Evolutionary conservation across 1,140 invertebrate genomes (phyloP).

Genomic region (Harlomillsia oculata): DNA sequence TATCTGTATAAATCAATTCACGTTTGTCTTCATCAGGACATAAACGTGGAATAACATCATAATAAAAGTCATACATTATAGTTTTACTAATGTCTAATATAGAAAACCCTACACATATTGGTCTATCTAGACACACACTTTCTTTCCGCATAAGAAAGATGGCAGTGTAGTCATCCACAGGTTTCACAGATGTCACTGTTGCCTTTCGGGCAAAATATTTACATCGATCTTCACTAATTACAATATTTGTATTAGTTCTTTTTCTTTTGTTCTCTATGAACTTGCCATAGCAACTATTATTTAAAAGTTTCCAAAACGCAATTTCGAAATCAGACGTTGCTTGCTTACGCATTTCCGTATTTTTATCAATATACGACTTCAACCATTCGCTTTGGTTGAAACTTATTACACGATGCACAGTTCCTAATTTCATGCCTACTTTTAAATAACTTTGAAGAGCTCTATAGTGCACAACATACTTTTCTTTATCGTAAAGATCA

Average conservation of each 20-base stretch:
- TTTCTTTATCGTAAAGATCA: slow-evolving; percentile 1
- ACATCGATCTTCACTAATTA: background rate
- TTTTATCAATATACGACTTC: slow-evolving; percentile 8
- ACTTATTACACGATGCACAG: background rate
- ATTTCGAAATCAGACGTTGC: slow-evolving; percentile 25
- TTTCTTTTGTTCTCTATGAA: slow-evolving; percentile 36
- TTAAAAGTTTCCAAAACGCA: slow-evolving; percentile 38
- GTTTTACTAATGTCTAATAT: slow-evolving; percentile 10
- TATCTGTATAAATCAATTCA: slow-evolving; percentile 2
- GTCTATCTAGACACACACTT: slow-evolving; percentile 6
- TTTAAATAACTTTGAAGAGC: slow-evolving; percentile 14
- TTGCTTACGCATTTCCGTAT: background rate
- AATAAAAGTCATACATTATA: slow-evolving; percentile 5
- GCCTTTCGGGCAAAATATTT: background rate
- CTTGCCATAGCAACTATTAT: slow-evolving; percentile 34
- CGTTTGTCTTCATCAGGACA: background rate
- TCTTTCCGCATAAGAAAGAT: background rate
- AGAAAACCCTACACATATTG: background rate
- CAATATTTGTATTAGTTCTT: slow-evolving; percentile 2
- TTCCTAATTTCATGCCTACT: background rate
- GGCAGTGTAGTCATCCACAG: background rate
- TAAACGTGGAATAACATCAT: background rate
- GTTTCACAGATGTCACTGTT: background rate
- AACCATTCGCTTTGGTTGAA: slow-evolving; percentile 13
- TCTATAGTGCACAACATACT: slow-evolving; percentile 21